Evolutionary conservation across 1,140 invertebrate species (phyloP).

Genomic region (Spodoptera frugiperda): DNA sequence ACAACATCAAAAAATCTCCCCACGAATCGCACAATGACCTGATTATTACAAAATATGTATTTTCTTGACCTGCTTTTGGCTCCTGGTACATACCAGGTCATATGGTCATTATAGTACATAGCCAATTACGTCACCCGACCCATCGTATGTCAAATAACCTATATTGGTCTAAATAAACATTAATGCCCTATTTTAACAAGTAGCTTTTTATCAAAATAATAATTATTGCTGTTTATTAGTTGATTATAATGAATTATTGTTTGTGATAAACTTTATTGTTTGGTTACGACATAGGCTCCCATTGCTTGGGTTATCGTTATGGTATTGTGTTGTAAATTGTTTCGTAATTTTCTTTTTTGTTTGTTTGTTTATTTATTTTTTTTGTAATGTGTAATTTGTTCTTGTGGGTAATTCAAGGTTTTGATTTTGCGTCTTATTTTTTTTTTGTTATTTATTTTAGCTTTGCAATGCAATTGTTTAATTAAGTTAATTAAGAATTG

Average conservation of each 20-base stretch:
- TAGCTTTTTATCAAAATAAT: constrained; percentile 30
- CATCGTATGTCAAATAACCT: constrained; percentile 4
- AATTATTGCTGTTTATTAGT: constrained; percentile 11
- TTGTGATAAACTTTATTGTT: constrained; percentile 23
- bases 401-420: no score
- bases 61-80: constrained; percentile 14
- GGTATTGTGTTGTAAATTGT: background rate
- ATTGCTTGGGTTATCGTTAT: constrained; percentile 7
- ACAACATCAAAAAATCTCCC: background rate
- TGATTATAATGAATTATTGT: constrained; percentile 34
- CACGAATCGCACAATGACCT: background rate
- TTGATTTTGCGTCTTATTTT: no score
- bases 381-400: background rate
- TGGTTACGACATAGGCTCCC: constrained; percentile 1
- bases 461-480: no score
- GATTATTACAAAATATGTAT: constrained; percentile 17
- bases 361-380: background rate
- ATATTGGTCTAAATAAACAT: constrained; percentile 8
- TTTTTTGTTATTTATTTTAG: no score
- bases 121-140: background rate
- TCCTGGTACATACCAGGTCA: background rate
- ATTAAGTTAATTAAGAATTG: no score
- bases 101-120: background rate
- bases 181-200: constrained; percentile 29
- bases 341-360: background rate